Conservation (phyloP, 2,113 vertebrate species). For the Arenaria interpres region DNA sequence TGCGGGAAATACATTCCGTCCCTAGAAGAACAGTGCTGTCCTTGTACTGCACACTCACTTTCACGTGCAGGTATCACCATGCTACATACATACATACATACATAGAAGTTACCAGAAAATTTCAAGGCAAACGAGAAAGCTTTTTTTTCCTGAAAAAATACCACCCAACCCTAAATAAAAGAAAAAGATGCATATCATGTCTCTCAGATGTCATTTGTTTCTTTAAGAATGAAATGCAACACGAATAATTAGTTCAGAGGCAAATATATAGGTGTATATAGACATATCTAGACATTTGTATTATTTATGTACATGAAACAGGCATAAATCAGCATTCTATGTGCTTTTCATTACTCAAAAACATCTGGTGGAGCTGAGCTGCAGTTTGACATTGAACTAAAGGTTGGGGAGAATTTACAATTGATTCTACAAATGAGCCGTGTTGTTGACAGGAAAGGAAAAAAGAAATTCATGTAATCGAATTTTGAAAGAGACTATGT, state of each 20-base stretch:
- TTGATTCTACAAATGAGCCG: neutral
- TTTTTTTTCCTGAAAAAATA: neutral
- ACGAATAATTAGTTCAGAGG: neutral
- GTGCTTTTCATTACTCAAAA: neutral
- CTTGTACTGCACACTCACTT: rapidly evolving
- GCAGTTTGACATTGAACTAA: neutral
- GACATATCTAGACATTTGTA: neutral
- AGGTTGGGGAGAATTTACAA: neutral
- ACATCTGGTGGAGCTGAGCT: neutral
- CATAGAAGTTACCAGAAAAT: neutral
- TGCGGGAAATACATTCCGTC: neutral
- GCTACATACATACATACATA: neutral
- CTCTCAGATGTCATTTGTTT: neutral
- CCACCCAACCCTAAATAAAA: neutral
- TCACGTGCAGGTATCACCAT: neutral
- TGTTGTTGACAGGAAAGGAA: neutral
- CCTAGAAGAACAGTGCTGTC: neutral
- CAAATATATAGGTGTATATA: neutral
- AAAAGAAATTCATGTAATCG: neutral
- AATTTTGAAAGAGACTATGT: neutral
- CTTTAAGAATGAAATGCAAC: neutral
- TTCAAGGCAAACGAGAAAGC: neutral
- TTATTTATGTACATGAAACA: neutral
- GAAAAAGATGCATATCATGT: neutral
- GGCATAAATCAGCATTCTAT: neutral